Conservation (phyloP, 2,797 vertebrate species). For the Phoebastria nigripes region DNA sequence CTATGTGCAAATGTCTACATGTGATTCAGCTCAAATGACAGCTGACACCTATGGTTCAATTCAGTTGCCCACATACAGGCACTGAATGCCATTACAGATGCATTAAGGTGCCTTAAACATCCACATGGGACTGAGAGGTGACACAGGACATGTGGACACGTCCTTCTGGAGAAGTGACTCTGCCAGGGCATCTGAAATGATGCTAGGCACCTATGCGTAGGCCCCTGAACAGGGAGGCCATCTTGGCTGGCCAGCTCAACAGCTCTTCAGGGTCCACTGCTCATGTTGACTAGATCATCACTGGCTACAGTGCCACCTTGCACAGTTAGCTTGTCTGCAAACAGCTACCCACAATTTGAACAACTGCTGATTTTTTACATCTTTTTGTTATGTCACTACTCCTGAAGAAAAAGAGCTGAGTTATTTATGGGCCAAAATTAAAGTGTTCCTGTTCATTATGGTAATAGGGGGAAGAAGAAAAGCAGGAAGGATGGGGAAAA, state of each 20-base stretch:
- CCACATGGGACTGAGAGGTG: background rate
- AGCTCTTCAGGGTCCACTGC: background rate
- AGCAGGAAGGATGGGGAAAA: background rate
- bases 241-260: background rate
- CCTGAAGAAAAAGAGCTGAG: background rate
- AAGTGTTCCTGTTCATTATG: background rate
- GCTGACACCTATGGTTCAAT: background rate
- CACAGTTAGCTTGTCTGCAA: background rate
- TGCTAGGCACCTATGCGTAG: background rate
- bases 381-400: background rate
- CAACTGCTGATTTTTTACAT: background rate
- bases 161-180: background rate
- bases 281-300: background rate
- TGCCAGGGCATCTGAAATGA: background rate
- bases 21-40: background rate
- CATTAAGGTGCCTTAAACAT: background rate
- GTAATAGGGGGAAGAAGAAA: background rate
- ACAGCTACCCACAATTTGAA: background rate
- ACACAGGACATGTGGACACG: background rate
- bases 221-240: background rate
- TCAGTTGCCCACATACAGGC: fast-evolving
- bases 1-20: background rate
- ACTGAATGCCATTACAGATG: background rate
- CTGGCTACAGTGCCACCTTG: background rate
- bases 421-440: background rate